These are phyloP conservation scores for Drosophila serrata DNA, from an alignment of 1,140 invertebrate genomes.

Conservation along the genomic window DNA sequence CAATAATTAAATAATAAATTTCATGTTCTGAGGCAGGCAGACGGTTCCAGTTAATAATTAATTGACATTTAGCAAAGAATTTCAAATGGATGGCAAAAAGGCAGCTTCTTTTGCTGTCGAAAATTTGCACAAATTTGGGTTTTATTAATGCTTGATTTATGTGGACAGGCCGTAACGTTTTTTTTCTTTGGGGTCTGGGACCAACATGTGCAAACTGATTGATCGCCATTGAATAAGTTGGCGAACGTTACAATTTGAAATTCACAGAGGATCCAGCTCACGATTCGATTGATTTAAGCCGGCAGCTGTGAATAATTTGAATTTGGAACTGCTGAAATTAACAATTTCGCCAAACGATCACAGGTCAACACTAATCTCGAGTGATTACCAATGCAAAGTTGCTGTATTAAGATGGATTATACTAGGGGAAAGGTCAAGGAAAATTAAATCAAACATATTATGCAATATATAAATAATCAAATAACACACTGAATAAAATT, in stretches of 20 bases:
- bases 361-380: conserved; percentile 4
- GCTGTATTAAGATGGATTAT: neutral
- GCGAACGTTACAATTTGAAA: conserved; percentile 67
- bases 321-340: neutral
- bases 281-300: neutral
- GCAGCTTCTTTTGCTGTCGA: conserved; percentile 44
- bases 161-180: conserved; percentile 27
- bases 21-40: conserved; percentile 14
- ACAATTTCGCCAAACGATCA: too few relatives aligned
- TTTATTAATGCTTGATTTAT: conserved; percentile 76
- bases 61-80: conserved; percentile 79
- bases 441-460: too few relatives aligned
- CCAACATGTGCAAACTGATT: conserved; percentile 62
- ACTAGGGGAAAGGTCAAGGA: neutral
- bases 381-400: neutral
- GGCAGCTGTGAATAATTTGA: conserved; percentile 54
- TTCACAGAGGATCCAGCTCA: conserved; percentile 8
- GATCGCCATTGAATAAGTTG: conserved; percentile 30
- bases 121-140: conserved; percentile 65
- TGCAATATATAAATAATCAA: neutral
- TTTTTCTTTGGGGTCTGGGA: conserved; percentile 28
- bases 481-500: neutral
- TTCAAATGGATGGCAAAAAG: conserved; percentile 55
- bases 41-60: conserved; percentile 71
- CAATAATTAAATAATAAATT: conserved; percentile 75